A percentile compares a stretch with the other conserved stretches of the same genome.
phyloP scores from a whole-genome alignment of 2,797 vertebrate species.

The Strix occidentalis region DNA sequence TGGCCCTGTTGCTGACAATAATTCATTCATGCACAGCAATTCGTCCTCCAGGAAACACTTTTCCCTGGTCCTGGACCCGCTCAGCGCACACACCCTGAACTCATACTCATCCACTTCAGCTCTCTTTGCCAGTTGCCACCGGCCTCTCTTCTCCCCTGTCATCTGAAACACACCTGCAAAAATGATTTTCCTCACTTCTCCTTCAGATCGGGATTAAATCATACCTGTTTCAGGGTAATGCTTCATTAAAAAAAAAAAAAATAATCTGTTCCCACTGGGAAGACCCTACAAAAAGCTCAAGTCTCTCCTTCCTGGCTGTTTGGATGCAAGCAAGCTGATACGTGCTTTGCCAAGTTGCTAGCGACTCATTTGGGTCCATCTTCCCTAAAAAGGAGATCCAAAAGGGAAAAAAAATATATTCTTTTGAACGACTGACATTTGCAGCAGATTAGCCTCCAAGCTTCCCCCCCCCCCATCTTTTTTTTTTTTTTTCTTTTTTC shows the following conservation, averaged over 20 bases:
- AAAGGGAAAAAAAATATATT: neutral
- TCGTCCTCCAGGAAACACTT: neutral
- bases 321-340: neutral
- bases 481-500: fast-evolving
- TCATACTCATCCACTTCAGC: neutral
- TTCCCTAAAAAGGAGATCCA: neutral
- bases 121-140: neutral
- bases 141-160: neutral
- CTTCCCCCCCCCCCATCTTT: neutral
- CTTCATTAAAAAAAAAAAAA: neutral
- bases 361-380: neutral
- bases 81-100: neutral
- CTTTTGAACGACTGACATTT: neutral
- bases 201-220: neutral
- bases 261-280: neutral
- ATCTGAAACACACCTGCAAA: neutral
- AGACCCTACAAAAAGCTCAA: neutral
- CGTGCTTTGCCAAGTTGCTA: neutral
- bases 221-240: neutral
- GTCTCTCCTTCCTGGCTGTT: neutral
- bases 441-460: neutral
- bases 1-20: neutral
- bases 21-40: neutral
- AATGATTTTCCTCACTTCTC: neutral
- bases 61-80: neutral